phyloP scores from a whole-genome alignment of 2,888 invertebrate species.

The Uloborus plumipes region DNA sequence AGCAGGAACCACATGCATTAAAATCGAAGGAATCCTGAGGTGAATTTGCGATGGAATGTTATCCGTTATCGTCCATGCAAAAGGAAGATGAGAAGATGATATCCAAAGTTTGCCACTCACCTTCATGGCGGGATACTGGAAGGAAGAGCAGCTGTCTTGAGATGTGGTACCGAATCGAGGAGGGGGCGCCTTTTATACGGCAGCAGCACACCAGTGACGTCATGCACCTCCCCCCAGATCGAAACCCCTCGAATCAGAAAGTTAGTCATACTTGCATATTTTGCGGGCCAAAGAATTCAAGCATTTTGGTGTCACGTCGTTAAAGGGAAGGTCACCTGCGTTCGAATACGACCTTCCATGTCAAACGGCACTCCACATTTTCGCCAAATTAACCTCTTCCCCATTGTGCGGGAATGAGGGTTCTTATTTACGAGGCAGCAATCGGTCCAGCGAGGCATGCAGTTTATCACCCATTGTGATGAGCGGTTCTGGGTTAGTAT shows the following conservation, averaged over 20 bases:
- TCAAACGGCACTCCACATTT: slow-evolving; percentile 42
- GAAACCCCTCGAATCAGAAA: slow-evolving; percentile 23
- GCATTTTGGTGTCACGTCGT: slow-evolving; percentile 61
- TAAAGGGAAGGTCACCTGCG: slow-evolving; percentile 50
- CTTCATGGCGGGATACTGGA: slow-evolving; percentile 29
- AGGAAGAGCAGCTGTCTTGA: slow-evolving; percentile 3
- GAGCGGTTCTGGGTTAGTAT: slow-evolving; percentile 37
- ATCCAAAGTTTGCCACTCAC: slow-evolving; percentile 47
- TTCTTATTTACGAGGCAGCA: slow-evolving; percentile 24
- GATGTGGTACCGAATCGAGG: neutral
- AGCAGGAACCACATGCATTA: too few relatives aligned
- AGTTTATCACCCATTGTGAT: slow-evolving; percentile 60
- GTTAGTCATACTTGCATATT: slow-evolving; percentile 48
- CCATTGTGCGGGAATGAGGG: slow-evolving; percentile 40
- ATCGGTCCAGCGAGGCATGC: slow-evolving; percentile 33
- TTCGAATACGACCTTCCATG: slow-evolving; percentile 45
- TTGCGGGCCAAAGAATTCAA: slow-evolving; percentile 46
- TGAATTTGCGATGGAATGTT: too few relatives aligned
- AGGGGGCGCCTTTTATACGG: slow-evolving; percentile 35
- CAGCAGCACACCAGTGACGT: slow-evolving; percentile 19
- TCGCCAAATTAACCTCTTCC: slow-evolving; percentile 16
- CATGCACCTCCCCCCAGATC: slow-evolving; percentile 37
- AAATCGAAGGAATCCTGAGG: too few relatives aligned
- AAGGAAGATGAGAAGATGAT: neutral
- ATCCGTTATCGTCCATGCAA: too few relatives aligned